These are phyloP conservation scores for Mellilla xanthometata DNA, from an alignment of 2,888 invertebrate genomes.

Conservation along the genomic window DNA sequence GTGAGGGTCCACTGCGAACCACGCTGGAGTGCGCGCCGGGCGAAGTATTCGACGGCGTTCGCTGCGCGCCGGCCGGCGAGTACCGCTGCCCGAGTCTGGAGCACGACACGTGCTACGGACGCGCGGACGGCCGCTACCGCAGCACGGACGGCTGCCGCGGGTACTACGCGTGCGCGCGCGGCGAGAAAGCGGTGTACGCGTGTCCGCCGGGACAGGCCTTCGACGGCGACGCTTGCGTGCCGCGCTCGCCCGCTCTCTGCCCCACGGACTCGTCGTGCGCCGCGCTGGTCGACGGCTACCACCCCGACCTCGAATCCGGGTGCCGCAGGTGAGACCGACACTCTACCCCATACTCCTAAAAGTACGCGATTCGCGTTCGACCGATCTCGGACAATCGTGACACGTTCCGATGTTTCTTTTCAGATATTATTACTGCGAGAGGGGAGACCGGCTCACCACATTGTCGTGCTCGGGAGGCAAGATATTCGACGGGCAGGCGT, in stretches of 20 bases:
- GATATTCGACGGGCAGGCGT: conserved; percentile 82
- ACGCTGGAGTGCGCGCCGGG: conserved; percentile 65
- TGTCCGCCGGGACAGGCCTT: conserved; percentile 78
- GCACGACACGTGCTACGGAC: conserved; percentile 75
- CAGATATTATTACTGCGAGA: conserved; percentile 83
- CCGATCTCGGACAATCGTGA: no score
- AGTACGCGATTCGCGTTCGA: no score
- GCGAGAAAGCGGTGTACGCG: conserved; percentile 82
- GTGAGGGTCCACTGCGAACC: conserved; percentile 65
- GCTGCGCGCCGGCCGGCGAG: conserved; percentile 54
- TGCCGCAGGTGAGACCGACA: conserved; percentile 65
- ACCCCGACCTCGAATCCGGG: conserved; percentile 76
- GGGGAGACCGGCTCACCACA: conserved; percentile 78
- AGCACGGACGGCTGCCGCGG: conserved; percentile 79
- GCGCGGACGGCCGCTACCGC: conserved; percentile 80
- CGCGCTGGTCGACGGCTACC: conserved; percentile 80
- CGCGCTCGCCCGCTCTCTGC: conserved; percentile 55
- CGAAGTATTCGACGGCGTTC: conserved; percentile 68
- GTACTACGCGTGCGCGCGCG: conserved; percentile 81
- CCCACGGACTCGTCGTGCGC: conserved; percentile 71
- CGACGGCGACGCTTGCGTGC: conserved; percentile 81
- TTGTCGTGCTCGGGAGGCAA: conserved; percentile 81
- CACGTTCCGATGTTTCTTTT: conserved; percentile 27
- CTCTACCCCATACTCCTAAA: no score
- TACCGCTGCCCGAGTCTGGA: conserved; percentile 75